Percentiles rank a stretch among this genome's conserved stretches.
These are phyloP conservation scores for Pangasius mekongensis DNA, from an alignment of 2,797 vertebrate genomes.

Conservation along the genomic window DNA sequence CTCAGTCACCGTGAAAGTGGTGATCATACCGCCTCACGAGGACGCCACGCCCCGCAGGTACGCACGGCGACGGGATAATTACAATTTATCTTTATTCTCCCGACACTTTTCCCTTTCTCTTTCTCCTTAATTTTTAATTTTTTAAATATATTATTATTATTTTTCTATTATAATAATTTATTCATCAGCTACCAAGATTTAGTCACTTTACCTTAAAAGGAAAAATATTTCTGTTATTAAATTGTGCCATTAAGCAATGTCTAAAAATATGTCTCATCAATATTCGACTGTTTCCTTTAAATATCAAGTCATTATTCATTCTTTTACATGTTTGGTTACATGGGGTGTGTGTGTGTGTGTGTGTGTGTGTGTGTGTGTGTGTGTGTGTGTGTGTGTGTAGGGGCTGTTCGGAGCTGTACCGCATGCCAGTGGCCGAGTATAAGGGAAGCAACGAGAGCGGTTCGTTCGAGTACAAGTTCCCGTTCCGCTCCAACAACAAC, in stretches of 20 bases:
- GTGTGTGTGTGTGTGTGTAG: constrained; percentile 66
- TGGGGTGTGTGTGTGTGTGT: not conserved
- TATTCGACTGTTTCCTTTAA: not conserved
- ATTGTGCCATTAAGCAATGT: not conserved
- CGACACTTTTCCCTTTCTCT: not conserved
- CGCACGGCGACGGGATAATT: not conserved
- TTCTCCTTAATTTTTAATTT: too few relatives aligned
- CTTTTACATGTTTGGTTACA: not conserved
- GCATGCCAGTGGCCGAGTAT: constrained; percentile 92
- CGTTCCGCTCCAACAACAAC: constrained; percentile 95
- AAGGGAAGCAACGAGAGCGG: constrained; percentile 89
- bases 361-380: not conserved
- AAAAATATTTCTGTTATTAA: not conserved
- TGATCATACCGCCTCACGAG: constrained; percentile 94
- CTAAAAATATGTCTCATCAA: not conserved
- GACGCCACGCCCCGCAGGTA: constrained; percentile 96
- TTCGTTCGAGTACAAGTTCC: constrained; percentile 95
- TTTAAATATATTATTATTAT: not conserved
- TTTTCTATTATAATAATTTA: not conserved
- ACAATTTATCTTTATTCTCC: not conserved
- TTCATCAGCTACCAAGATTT: not conserved
- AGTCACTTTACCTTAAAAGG: not conserved
- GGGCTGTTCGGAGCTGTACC: constrained; percentile 93
- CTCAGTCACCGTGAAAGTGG: constrained; percentile 92
- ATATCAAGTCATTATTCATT: not conserved